A percentile compares a stretch with the other conserved stretches of the same genome.
phyloP scores from a whole-genome alignment of 1,140 invertebrate genomes.

The Zaprionus tsacasi region DNA sequence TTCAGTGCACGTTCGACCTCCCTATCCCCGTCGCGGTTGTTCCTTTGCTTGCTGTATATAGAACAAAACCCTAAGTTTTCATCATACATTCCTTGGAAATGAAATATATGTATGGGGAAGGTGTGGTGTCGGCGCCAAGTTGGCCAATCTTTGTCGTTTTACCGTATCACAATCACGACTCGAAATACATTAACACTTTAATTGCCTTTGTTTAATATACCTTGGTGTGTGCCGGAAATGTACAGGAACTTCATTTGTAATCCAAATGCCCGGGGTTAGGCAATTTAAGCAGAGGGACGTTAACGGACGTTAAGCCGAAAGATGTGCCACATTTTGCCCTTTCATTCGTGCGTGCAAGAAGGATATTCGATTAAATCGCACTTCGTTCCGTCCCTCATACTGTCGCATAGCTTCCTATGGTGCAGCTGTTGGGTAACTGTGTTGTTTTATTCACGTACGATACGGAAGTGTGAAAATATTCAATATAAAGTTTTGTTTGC shows the following conservation, averaged over 20 bases:
- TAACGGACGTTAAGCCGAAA: slow-evolving; percentile 2
- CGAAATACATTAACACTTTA: slow-evolving; percentile 64
- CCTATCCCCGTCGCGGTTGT: background rate
- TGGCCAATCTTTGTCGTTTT: slow-evolving; percentile 33
- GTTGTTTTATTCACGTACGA: slow-evolving; percentile 41
- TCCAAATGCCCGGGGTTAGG: slow-evolving; percentile 20
- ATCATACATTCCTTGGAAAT: background rate
- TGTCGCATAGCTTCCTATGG: background rate
- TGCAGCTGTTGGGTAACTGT: background rate
- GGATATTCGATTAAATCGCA: slow-evolving; percentile 64
- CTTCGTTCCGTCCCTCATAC: background rate
- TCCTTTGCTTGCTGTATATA: background rate
- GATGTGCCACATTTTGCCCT: slow-evolving; percentile 24
- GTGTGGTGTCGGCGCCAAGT: background rate
- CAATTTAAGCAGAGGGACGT: slow-evolving; percentile 21
- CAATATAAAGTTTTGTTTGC: slow-evolving; percentile 5
- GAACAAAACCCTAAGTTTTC: background rate
- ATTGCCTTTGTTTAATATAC: slow-evolving; percentile 81
- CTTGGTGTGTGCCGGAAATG: slow-evolving; percentile 74
- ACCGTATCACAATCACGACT: slow-evolving; percentile 59
- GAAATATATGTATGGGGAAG: background rate
- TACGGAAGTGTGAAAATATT: slow-evolving; percentile 45
- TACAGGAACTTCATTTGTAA: slow-evolving; percentile 80
- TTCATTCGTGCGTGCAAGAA: slow-evolving; percentile 61
- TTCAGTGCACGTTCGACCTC: background rate